Conservation (phyloP, 2,797 vertebrate species). For the Pipistrellus kuhlii region DNA sequence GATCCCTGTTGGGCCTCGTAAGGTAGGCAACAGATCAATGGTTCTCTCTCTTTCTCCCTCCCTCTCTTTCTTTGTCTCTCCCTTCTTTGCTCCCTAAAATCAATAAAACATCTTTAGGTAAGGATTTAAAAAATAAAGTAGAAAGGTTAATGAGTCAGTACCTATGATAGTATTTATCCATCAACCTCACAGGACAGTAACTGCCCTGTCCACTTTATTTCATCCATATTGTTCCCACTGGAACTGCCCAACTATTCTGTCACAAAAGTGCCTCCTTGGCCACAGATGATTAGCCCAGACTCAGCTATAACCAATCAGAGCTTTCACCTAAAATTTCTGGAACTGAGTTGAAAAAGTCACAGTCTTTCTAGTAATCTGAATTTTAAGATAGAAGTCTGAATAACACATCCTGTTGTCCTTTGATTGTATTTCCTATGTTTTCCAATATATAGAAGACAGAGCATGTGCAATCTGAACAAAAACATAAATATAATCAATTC, state of each 20-base stretch:
- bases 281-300: neutral
- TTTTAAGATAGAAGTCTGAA: slow-evolving; percentile 14
- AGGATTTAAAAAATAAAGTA: neutral
- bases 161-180: neutral
- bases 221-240: neutral
- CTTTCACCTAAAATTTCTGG: neutral
- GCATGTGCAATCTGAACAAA: neutral
- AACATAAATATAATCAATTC: neutral
- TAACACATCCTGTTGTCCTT: neutral
- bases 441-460: neutral
- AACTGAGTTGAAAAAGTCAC: neutral
- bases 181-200: neutral
- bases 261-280: neutral
- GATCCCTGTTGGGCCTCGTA: neutral
- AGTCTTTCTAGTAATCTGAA: neutral
- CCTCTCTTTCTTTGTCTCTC: neutral
- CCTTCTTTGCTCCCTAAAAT: neutral
- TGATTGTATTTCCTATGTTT: neutral
- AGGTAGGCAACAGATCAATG: neutral
- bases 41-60: neutral
- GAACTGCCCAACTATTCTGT: neutral
- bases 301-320: neutral
- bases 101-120: neutral
- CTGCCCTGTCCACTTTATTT: neutral
- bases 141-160: neutral